Conservation (phyloP, 2,888 invertebrate genomes). For the Drosophila colorata region DNA sequence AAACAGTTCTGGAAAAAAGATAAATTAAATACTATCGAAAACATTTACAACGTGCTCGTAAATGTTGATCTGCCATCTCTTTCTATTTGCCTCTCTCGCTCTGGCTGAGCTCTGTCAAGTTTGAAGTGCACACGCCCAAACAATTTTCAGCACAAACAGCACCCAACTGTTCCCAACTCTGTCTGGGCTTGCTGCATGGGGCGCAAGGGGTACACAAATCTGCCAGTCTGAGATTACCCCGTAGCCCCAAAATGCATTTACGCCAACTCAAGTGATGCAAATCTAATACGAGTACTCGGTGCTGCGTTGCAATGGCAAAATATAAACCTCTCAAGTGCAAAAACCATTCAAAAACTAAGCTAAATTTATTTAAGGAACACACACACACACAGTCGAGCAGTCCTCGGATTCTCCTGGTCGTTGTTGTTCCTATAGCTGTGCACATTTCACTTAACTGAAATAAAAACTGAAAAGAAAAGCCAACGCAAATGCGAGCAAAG, state of each 20-base stretch:
- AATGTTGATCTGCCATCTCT: slow-evolving; percentile 35
- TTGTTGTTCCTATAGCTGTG: slow-evolving; percentile 49
- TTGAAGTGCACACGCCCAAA: slow-evolving; percentile 68
- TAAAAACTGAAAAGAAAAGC: slow-evolving; percentile 79
- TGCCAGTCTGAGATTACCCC: slow-evolving; percentile 73
- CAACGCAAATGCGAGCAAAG: slow-evolving; percentile 79
- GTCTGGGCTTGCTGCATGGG: slow-evolving; percentile 3
- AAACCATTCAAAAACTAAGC: slow-evolving; percentile 80
- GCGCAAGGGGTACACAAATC: slow-evolving; percentile 57
- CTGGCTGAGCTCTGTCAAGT: slow-evolving; percentile 44
- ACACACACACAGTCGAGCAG: slow-evolving; percentile 20
- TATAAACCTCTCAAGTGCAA: slow-evolving; percentile 79
- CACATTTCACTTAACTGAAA: slow-evolving; percentile 77
- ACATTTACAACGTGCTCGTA: slow-evolving; percentile 33
- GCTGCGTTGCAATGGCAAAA: slow-evolving; percentile 62
- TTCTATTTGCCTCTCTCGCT: not conserved
- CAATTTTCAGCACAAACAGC: slow-evolving; percentile 57
- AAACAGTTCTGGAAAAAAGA: slow-evolving; percentile 6
- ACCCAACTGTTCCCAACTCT: slow-evolving; percentile 26
- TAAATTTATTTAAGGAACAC: slow-evolving; percentile 78
- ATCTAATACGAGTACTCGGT: slow-evolving; percentile 66
- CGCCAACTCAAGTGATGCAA: slow-evolving; percentile 79
- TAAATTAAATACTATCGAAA: slow-evolving; percentile 25
- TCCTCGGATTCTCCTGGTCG: slow-evolving; percentile 12
- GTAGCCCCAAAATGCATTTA: slow-evolving; percentile 77